These are phyloP conservation scores for Silurus meridionalis DNA, from an alignment of 2,113 vertebrate species.

Conservation along the genomic window DNA sequence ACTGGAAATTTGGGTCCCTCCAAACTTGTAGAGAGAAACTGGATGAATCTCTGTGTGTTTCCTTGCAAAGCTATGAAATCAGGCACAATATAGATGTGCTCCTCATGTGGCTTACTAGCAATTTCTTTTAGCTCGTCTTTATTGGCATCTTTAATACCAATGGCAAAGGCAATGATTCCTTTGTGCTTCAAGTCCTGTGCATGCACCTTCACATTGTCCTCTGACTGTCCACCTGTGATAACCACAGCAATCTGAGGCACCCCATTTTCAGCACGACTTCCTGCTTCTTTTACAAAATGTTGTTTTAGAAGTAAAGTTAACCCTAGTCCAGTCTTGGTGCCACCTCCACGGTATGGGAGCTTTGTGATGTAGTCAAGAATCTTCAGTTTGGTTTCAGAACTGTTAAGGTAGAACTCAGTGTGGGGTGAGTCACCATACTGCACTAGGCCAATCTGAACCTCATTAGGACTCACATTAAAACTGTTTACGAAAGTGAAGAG, in stretches of 20 bases:
- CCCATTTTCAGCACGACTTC: conserved; percentile 77
- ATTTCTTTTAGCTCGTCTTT: conserved; percentile 71
- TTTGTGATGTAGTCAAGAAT: conserved; percentile 77
- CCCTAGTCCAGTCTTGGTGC: conserved; percentile 77
- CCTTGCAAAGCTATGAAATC: conserved; percentile 59
- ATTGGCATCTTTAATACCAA: conserved; percentile 81
- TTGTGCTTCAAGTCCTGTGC: conserved; percentile 70
- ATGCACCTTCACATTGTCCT: conserved; percentile 68
- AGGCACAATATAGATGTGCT: conserved; percentile 68
- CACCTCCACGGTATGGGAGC: conserved; percentile 78
- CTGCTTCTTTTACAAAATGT: conserved; percentile 78
- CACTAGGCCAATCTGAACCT: conserved; percentile 83
- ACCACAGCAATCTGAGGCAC: conserved; percentile 80
- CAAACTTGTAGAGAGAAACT: conserved; percentile 71
- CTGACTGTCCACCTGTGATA: conserved; percentile 70
- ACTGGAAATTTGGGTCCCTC: conserved; percentile 60
- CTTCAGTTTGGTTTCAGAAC: conserved; percentile 67
- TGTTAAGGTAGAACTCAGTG: conserved; percentile 86
- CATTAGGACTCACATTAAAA: conserved; percentile 76
- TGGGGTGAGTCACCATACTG: conserved; percentile 81
- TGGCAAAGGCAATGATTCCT: conserved; percentile 76
- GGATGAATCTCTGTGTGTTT: conserved; percentile 64
- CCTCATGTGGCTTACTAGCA: conserved; percentile 63
- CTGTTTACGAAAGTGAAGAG: conserved; percentile 80
- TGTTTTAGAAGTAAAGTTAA: conserved; percentile 79